Evolutionary conservation across 2,888 invertebrate genomes (phyloP).

Genomic region (Luffia ferchaultella): DNA sequence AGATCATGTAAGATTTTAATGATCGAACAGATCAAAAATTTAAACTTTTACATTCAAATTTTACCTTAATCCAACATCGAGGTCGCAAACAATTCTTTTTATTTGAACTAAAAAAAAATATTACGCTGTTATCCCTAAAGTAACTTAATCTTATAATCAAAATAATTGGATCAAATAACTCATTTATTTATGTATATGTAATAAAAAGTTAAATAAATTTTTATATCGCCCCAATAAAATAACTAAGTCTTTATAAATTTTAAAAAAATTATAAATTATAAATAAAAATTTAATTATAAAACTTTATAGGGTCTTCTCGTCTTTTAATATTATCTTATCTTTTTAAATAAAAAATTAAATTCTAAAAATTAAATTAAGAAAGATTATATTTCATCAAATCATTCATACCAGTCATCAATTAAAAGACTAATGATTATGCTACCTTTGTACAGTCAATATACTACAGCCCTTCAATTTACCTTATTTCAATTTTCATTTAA

Average conservation of each 20-base stretch:
- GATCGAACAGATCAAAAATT: constrained; percentile 82
- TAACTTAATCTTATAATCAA: constrained; percentile 4
- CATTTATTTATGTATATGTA: background rate
- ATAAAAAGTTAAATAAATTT: constrained; percentile 4
- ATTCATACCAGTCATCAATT: constrained; percentile 82
- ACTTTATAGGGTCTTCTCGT: constrained; percentile 85
- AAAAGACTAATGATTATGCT: constrained; percentile 82
- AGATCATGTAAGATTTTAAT: constrained; percentile 87
- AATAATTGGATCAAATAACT: constrained; percentile 2
- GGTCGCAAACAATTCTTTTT: background rate
- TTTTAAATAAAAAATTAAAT: constrained; percentile 71
- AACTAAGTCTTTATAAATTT: too few relatives aligned
- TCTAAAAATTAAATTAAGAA: constrained; percentile 54
- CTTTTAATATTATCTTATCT: constrained; percentile 71
- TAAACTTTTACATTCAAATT: constrained; percentile 25
- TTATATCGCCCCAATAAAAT: constrained; percentile 5
- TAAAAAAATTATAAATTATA: background rate
- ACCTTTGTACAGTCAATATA: too few relatives aligned
- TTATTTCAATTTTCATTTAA: too few relatives aligned
- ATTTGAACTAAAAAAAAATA: background rate
- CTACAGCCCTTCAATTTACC: too few relatives aligned
- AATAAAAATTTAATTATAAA: constrained; percentile 51
- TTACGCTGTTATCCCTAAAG: background rate
- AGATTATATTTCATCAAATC: constrained; percentile 72
- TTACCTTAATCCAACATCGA: background rate